A percentile compares a stretch with the other conserved stretches of the same genome.
phyloP scores from a whole-genome alignment of 2,113 vertebrate species.

The Microcebus lehilahytsara region DNA sequence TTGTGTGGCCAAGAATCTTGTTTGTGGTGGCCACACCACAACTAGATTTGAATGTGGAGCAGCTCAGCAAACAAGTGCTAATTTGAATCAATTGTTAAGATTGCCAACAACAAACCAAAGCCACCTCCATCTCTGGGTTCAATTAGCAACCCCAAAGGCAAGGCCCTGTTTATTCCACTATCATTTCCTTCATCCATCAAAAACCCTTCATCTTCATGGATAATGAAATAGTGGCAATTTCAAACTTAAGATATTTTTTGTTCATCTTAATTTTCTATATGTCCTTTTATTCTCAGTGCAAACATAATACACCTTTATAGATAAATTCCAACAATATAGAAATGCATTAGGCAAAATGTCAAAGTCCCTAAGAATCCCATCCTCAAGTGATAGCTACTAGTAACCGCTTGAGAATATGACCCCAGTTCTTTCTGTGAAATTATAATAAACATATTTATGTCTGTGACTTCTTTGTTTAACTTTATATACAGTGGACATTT shows the following conservation, averaged over 20 bases:
- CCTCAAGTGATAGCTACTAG: background rate
- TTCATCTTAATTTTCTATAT: constrained; percentile 15
- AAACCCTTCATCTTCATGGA: background rate
- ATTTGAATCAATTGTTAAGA: constrained; percentile 71
- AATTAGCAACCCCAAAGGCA: constrained; percentile 5
- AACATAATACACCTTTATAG: background rate
- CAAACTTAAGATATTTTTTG: background rate
- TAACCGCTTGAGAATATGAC: constrained; percentile 14
- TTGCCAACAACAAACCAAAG: constrained; percentile 41
- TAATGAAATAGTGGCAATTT: background rate
- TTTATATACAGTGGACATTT: background rate
- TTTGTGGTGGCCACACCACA: constrained; percentile 64
- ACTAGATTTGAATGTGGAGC: constrained; percentile 47
- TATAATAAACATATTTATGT: background rate
- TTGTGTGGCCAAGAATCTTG: constrained; percentile 68
- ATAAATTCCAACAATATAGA: background rate
- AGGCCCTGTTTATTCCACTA: constrained; percentile 28
- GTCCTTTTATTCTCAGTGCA: background rate
- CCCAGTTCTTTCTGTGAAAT: background rate
- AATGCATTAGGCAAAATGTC: background rate
- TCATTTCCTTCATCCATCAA: constrained; percentile 30
- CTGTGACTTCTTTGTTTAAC: background rate
- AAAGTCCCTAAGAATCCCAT: background rate
- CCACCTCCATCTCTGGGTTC: constrained; percentile 48
- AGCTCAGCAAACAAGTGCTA: constrained; percentile 57